Evolutionary conservation across 2,113 vertebrate genomes (phyloP), one percentile per base, ranked within the genome.

Genomic region (Copsychus sechellarum): DNA sequence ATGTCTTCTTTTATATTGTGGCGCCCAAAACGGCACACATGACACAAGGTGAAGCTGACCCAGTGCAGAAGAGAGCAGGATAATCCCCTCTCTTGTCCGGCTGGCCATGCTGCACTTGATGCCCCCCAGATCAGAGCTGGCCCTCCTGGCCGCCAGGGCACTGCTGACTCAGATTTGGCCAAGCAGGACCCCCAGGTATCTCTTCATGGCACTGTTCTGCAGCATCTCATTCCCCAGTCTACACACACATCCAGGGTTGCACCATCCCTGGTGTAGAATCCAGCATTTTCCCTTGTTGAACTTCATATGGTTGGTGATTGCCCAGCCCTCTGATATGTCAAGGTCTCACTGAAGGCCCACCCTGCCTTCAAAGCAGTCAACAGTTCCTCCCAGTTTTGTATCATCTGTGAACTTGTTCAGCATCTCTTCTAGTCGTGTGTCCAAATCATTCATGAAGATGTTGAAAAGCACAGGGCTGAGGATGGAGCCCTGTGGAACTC

Each of bases 41-140:
- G 0, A 42, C 36, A 50, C 0, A 0, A 74, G 34, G 8, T 48
- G 29, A 57, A 19, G 42, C 15, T 0, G 0, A 15, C 23, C 4
- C 50, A 40, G 24, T 0, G 5, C 28, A 56, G 34, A 56, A 60
- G 20, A 74, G 29, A 74, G 10, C 1, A 1, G 34, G 42, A 48
- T 60, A 85, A 85, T 56, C n/a, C n/a, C n/a, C n/a, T n/a, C n/a
- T n/a, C n/a, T n/a, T n/a, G n/a, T n/a, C n/a, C n/a, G n/a, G n/a
- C n/a, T n/a, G n/a, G 36, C 36, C 8, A 36, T 36, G 36, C 36
- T 36, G 36, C 36, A 9, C 36, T 36, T 36, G 36, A 36, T 36
- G 36, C 36, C 36, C 36, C 36, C 36, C 36, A 65, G 29, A 15
- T 29, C 19, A 65, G 0, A 0, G 0, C 2, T 48, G 58, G 18